These are phyloP conservation scores for Scaptomyza hsui DNA, from an alignment of 1,140 invertebrate species.

Conservation along the genomic window DNA sequence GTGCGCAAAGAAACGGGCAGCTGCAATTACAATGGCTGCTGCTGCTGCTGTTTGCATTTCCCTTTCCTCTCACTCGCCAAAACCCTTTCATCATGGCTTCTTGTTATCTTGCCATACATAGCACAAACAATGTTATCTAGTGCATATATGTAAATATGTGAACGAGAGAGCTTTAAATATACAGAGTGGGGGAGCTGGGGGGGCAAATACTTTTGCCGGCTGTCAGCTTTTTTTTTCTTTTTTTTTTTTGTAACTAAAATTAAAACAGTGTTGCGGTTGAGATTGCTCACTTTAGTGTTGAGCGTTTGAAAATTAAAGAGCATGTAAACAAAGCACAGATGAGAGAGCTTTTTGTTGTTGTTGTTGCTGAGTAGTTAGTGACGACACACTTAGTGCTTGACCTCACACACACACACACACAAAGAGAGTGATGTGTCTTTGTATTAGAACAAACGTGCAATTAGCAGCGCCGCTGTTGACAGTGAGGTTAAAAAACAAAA, in stretches of 20 bases:
- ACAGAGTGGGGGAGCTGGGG: not conserved
- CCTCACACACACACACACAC: slow-evolving; percentile 33
- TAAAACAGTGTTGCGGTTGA: slow-evolving; percentile 20
- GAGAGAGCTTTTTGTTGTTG: slow-evolving; percentile 7
- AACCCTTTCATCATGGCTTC: slow-evolving; percentile 1
- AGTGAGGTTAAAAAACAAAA: slow-evolving; percentile 48
- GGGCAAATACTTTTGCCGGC: slow-evolving; percentile 23
- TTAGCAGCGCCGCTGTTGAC: slow-evolving; percentile 64
- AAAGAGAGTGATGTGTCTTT: slow-evolving; percentile 7
- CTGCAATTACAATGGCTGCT: not conserved
- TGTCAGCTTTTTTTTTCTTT: too few species aligned
- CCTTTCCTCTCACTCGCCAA: not conserved
- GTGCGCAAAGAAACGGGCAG: slow-evolving; percentile 5
- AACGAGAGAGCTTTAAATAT: slow-evolving; percentile 13
- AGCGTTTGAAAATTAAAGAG: slow-evolving; percentile 41
- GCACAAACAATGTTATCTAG: slow-evolving; percentile 47
- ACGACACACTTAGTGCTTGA: slow-evolving; percentile 48
- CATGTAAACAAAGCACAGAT: slow-evolving; percentile 36
- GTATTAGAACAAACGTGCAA: slow-evolving; percentile 38
- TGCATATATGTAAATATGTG: slow-evolving; percentile 4
- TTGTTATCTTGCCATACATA: slow-evolving; percentile 32
- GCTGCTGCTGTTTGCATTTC: not conserved
- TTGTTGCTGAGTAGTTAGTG: slow-evolving; percentile 9
- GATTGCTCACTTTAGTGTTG: slow-evolving; percentile 24
- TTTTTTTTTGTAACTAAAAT: slow-evolving; percentile 44